Base-by-base conservation (phyloP, 2,113 vertebrate genomes). In the Barbus barbus region DNA sequence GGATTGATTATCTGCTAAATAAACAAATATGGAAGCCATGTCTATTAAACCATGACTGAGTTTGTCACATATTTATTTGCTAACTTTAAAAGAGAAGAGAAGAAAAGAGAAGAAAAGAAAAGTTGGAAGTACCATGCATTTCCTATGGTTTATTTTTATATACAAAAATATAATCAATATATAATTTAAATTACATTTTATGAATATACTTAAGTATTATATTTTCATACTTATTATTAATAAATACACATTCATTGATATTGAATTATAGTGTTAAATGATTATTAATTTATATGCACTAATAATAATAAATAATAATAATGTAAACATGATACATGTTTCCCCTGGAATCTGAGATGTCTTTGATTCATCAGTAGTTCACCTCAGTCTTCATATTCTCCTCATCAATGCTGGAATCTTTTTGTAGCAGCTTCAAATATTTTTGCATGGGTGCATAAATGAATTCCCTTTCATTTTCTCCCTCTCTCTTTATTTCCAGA, bases 1-100 rank as follows among this genome's bases (percentile, higher is more conserved):
- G 86, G 86, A 88, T 83, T 90, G 91, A 92, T 94, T 91, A 93
- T 92, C 91, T 92, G 78, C 63, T 56, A 90, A 92, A 93, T 92
- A 93, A 94, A 93, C 89, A 94, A 93, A 93, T 91, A 89, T 88
- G 89, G 87, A 89, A 87, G 80, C 88, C 88, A 78, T 88, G 90
- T 91, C 88, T 92, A 90, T 92, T 88, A 93, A 90, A 87, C 88
- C 85, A 26, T 90, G 82, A 90, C 84, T 84, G 87, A 83, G 87
- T 83, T 86, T 85, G 48, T 74, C 61, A 81, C 60, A 36, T 86
- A 76, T 85, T 46, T 87, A 81, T 78, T 78, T 86, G 84, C 20
- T 41, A 58, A 22, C 24, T 82, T 61, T 33, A n/a, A n/a, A n/a
- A n/a, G 16, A 22, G 58, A 73, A 53, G 2, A 53, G 33, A 28